Base-by-base conservation (phyloP, 1,140 invertebrate species). In the Aphaenogaster ashmeadi region DNA sequence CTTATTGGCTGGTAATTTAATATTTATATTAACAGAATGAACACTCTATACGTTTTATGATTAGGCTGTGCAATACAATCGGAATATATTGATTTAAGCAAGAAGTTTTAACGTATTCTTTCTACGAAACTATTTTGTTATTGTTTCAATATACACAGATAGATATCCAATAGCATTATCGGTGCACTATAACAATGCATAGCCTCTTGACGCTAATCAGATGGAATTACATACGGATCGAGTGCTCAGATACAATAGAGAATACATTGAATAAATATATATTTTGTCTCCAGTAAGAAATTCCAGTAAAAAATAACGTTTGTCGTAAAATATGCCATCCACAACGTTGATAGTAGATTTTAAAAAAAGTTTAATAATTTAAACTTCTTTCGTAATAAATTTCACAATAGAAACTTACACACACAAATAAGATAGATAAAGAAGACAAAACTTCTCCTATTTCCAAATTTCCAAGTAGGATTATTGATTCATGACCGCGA, bases 131-230 rank as follows among this genome's bases (percentile, higher is more conserved):
- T 36, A 60, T 21, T 15, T 27, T 36, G 18, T 9, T 54, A 38
- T 54, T 67, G 62, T 69, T 56, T 38, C 78, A 56, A 54, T 54
- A 6, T n/a, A 44, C 36, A 36, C 33, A 41, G 36, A 41, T 52
- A 27, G 38, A 54, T 80, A 67, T n/a, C 15, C 15, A 44, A 67
- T 67, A 80, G 11, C 27, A 33, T 38, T 21, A 52, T 67, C 41
- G 8, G 52, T 36, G 27, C 38, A 18, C 4, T 60, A 18, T 13
- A 64, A 33, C n/a, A 52, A 36, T 38, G 8, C 15, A 52, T 77
- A 41, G n/a, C n/a, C 2, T 58, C 11, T 0, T 11, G 7, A 56
- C 15, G 54, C 13, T 41, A 58, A 18, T 21, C n/a, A 41, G 21
- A 44, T 77, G 38, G 15, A 33, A 60, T 77, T 77, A 7, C 13